phyloP scores from a whole-genome alignment of 92 coral and sea anemone species.

The Heliopora coerulea region DNA sequence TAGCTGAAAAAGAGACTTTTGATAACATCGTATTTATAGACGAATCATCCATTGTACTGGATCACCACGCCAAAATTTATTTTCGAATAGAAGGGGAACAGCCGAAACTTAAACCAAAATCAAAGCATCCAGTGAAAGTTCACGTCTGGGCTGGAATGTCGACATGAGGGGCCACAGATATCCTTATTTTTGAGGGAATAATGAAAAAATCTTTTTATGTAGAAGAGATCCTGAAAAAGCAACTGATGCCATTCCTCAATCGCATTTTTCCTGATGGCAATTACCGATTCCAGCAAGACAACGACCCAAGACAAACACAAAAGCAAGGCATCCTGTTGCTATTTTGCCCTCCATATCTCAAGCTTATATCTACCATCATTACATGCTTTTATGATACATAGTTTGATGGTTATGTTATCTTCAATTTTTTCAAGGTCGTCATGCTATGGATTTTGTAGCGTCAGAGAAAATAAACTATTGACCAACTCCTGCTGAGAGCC shows the following conservation, averaged over 20 bases:
- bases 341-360: no score
- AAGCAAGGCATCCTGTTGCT: no score
- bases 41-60: conserved; percentile 50
- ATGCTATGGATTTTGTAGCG: conserved; percentile 18
- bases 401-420: not conserved
- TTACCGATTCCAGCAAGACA: conserved; percentile 45
- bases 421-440: conserved; percentile 18
- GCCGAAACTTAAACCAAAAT: conserved; percentile 51
- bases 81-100: conserved; percentile 46
- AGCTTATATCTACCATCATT: no score
- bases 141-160: conserved; percentile 58
- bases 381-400: no score
- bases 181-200: conserved; percentile 47
- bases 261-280: conserved; percentile 38
- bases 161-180: conserved; percentile 42
- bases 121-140: conserved; percentile 57
- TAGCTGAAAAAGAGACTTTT: not conserved
- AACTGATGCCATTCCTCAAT: conserved; percentile 37
- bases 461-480: conserved; percentile 31
- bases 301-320: conserved; percentile 38
- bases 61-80: conserved; percentile 34
- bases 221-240: conserved; percentile 22
- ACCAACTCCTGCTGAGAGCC: conserved; percentile 43
- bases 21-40: conserved; percentile 56
- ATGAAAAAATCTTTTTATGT: conserved; percentile 30